These are phyloP conservation scores for Lepidochitona cinerea DNA, from an alignment of 2,888 invertebrate species.

Conservation along the genomic window DNA sequence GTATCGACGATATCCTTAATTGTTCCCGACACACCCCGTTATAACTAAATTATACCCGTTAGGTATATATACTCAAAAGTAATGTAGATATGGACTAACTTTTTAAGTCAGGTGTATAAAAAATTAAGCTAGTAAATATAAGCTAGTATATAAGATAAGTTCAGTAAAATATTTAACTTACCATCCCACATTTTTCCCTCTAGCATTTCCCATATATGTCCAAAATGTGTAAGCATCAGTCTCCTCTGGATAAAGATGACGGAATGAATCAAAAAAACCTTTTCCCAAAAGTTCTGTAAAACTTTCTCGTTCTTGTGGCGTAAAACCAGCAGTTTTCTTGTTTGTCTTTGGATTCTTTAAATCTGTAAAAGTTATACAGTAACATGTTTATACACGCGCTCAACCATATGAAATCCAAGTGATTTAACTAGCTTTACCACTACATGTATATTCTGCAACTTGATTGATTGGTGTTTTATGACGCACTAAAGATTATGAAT, in stretches of 20 bases:
- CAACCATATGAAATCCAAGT: too few species aligned
- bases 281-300: conserved; percentile 84
- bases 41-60: too few species aligned
- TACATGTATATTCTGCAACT: too few species aligned
- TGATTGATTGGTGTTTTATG: too few species aligned
- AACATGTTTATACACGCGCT: too few species aligned
- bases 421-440: too few species aligned
- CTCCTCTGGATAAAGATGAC: conserved; percentile 87
- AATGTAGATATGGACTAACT: background rate
- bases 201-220: conserved; percentile 91
- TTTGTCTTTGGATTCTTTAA: conserved; percentile 95
- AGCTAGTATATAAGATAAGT: background rate
- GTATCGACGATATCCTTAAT: too few species aligned
- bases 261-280: conserved; percentile 91
- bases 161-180: conserved; percentile 69
- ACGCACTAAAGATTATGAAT: too few species aligned
- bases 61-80: too few species aligned
- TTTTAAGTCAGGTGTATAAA: background rate
- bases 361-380: conserved; percentile 82
- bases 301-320: conserved; percentile 91
- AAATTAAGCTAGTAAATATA: too few species aligned
- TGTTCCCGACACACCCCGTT: too few species aligned
- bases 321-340: conserved; percentile 91
- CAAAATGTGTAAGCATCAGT: conserved; percentile 92
- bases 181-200: conserved; percentile 96